These are phyloP conservation scores for Odocoileus hemionus DNA, from an alignment of 2,113 vertebrate species.

Conservation along the genomic window DNA sequence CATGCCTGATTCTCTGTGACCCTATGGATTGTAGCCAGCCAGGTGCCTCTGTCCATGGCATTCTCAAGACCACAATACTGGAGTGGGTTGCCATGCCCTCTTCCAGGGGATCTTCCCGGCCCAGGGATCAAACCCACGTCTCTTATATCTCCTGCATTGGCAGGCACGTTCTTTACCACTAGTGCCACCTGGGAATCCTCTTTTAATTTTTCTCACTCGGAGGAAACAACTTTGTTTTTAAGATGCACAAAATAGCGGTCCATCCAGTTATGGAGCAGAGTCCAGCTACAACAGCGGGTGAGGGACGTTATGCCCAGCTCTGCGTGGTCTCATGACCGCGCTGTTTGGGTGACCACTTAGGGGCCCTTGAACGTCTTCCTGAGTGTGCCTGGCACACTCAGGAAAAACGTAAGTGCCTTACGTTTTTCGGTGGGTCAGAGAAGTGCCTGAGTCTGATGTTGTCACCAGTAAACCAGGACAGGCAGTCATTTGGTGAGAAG, in stretches of 20 bases:
- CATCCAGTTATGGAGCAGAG: not conserved
- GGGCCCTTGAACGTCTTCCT: not conserved
- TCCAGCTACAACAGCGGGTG: not conserved
- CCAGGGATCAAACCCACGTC: not conserved
- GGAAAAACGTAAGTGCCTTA: no score
- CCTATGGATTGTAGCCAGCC: not conserved
- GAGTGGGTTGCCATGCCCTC: not conserved
- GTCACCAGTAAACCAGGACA: not conserved
- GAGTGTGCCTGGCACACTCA: not conserved
- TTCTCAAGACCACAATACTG: not conserved
- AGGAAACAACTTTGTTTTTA: not conserved
- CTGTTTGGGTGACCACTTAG: not conserved
- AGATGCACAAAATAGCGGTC: not conserved
- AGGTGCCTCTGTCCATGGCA: not conserved
- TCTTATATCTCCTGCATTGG: not conserved
- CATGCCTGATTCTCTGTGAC: not conserved
- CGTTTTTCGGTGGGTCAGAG: not conserved
- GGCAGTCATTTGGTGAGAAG: not conserved
- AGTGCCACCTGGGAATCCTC: not conserved
- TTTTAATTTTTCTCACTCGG: not conserved
- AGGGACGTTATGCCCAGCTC: not conserved
- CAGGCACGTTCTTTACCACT: not conserved
- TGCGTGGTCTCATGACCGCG: accelerated
- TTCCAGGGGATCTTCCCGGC: not conserved
- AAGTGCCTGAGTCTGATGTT: not conserved